Evolutionary conservation across 2,797 vertebrate genomes (phyloP), one percentile per base, ranked within the genome.

Genomic region (Synanceia verrucosa): DNA sequence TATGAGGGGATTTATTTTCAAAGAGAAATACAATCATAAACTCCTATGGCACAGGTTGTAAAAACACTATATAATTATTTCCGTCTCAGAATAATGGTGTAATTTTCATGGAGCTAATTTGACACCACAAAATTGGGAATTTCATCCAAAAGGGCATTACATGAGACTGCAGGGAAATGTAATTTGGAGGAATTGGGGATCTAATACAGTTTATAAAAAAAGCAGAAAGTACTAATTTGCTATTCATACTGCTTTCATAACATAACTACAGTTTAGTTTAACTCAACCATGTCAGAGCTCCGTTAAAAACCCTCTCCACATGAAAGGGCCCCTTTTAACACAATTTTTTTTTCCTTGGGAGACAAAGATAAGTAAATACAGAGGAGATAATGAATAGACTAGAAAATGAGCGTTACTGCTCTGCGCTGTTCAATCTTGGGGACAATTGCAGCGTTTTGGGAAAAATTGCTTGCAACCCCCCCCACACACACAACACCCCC

Each of bases 361-460:
- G 92, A 94, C 93, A 93, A 94, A 94, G 91, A 91, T 91, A 91
- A 94, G 92, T 94, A 94, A 94, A 94, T 94, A 94, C 82, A 89
- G 88, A 91, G 85, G 85, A 93, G 91, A 93, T 94, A 94, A 95
- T 94, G 93, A 95, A 92, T 92, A 91, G 91, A 89, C 87, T 90
- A 85, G 86, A 93, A 94, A 94, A 94, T 92, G 91, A 93, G 92
- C 59, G 69, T 87, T 84, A 86, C 84, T 36, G 82, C 91, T 86
- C 92, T 90, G 83, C 83, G 73, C 91, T 93, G 91, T 93, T 94
- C 94, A 92, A 94, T 94, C 91, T 94, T 88, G 53, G 86, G 89
- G 89, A 95, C 94, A 95, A 95, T 95, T 95, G 94, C 94, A 91
- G 91, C 93, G 69, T 94, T 95, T 95, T 95, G 91, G 93, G 87